These are phyloP conservation scores for Vicugna pacos DNA, from an alignment of 2,113 vertebrate species.

Conservation along the genomic window DNA sequence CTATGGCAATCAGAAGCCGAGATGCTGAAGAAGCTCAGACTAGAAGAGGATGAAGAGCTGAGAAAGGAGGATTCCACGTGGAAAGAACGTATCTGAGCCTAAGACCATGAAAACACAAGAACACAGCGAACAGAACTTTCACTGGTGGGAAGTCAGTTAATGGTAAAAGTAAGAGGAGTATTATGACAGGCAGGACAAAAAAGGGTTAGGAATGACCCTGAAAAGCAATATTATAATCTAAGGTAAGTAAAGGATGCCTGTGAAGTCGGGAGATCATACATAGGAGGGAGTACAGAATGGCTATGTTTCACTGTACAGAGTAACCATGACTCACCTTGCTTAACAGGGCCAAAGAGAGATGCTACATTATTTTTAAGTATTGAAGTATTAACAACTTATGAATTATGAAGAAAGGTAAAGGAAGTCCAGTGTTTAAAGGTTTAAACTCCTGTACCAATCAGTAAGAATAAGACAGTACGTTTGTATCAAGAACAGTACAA, in stretches of 20 bases:
- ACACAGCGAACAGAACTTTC: neutral
- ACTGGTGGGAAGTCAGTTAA: neutral
- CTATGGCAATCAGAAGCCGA: neutral
- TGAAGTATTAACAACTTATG: neutral
- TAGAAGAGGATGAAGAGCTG: neutral
- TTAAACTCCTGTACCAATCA: neutral
- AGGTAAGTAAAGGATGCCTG: neutral
- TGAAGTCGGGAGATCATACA: neutral
- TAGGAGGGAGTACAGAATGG: neutral
- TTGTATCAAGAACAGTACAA: neutral
- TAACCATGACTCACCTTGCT: neutral
- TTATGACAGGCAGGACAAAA: neutral
- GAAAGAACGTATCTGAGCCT: neutral
- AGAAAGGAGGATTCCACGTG: neutral
- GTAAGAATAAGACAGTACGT: neutral
- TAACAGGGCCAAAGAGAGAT: neutral
- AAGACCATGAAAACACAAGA: neutral
- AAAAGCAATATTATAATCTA: neutral
- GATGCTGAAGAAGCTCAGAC: neutral
- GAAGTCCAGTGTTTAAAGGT: neutral
- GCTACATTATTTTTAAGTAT: neutral
- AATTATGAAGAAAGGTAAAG: constrained; percentile 21
- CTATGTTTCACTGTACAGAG: neutral
- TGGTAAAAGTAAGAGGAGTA: neutral
- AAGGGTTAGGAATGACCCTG: neutral